phyloP scores from a whole-genome alignment of 37 sponge, comb jelly and placozoan species.

The Sycon ciliatum region DNA sequence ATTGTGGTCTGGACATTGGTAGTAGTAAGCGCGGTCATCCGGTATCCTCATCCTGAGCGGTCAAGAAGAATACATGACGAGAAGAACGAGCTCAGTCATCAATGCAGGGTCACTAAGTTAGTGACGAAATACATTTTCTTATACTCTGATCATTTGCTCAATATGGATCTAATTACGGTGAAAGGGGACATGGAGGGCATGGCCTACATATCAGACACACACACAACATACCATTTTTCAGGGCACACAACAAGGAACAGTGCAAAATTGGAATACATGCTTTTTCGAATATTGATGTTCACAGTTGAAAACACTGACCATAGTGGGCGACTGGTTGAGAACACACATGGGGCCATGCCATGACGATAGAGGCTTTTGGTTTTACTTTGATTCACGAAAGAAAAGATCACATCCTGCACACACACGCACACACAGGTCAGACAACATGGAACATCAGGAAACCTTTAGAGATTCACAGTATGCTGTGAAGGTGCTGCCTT shows the following conservation, averaged over 20 bases:
- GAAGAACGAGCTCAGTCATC: background rate
- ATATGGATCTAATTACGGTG: no score
- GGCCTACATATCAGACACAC: no score
- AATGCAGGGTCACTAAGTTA: background rate
- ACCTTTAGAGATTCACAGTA: no score
- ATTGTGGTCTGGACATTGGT: conserved; percentile 79
- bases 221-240: no score
- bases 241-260: no score
- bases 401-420: conserved; percentile 74
- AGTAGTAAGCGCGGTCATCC: conserved; percentile 79
- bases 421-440: background rate
- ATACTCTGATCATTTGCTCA: background rate
- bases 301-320: conserved; percentile 48
- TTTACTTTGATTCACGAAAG: conserved; percentile 90
- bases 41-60: conserved; percentile 72
- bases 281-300: no score
- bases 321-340: conserved; percentile 74
- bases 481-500: background rate
- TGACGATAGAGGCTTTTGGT: conserved; percentile 87
- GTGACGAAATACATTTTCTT: background rate
- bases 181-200: no score
- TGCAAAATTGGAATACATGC: no score
- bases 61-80: background rate
- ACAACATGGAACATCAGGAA: background rate
- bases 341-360: conserved; percentile 88